Base-by-base conservation (phyloP, 2,888 invertebrate genomes). In the Gibbula magus region DNA sequence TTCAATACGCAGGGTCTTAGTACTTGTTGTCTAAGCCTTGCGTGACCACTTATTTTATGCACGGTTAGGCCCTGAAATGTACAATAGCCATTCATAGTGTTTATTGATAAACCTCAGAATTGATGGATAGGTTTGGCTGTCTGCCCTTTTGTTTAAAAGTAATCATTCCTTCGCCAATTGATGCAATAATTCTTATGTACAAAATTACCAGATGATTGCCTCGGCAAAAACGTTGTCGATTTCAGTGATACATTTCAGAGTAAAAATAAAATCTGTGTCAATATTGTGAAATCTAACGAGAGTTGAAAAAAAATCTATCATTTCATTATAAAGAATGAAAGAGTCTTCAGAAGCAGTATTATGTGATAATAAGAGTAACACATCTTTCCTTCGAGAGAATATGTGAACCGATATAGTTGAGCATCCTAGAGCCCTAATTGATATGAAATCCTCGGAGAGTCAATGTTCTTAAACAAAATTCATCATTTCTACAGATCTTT, bases 271-370 rank as follows among this genome's bases (percentile, higher is more conserved):
- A 61, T 22, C 29, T 29, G 61, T 61, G 61, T 61, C 61, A 61
- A 61, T 61, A 61, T 61, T 61, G 29, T 29, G 61, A 61, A 61
- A 61, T 61, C 61, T 61, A 61, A 61, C 29, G 61, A 61, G 29
- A 45, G 45, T 4, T 10, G 5, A 13, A 45, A 45, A 10, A 45
- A 45, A 45, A 7, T 45, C 45, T 45, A 45, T 45, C 45, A 45
- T 45, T 45, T 45, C 45, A 45, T 45, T 45, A 45, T 45, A 45
- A 13, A 61, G 29, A 61, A 61, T 61, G 25, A 61, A 61, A 61
- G 61, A 61, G 45, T 7, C 13, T 13, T 45, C 13, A 45, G 45
- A 45, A 45, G 45, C 13, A 13, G 45, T 45, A 45, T 45, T 45
- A 45, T 45, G 45, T 45, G 45, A 45, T 45, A 45, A 45, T 45